Conservation (phyloP, 1,140 invertebrate genomes). For the Lepidotrigona ventralis region DNA sequence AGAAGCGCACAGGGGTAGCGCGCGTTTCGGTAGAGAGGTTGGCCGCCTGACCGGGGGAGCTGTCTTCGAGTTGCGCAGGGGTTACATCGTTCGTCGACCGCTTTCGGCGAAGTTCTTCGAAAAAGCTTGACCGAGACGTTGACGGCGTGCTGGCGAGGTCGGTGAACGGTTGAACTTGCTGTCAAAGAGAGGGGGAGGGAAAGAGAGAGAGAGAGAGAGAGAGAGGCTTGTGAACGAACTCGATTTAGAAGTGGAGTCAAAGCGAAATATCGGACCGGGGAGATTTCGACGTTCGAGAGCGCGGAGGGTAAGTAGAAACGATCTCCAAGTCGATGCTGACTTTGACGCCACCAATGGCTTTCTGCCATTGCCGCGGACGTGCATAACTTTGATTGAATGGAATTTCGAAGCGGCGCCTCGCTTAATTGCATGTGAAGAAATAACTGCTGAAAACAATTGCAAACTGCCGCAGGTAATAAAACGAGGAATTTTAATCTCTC, state of each 20-base stretch:
- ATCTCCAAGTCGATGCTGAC: slow-evolving; percentile 36
- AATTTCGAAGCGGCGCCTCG: slow-evolving; percentile 3
- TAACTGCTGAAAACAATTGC: neutral
- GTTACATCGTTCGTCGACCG: slow-evolving; percentile 7
- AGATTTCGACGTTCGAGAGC: slow-evolving; percentile 47
- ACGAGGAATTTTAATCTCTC: neutral
- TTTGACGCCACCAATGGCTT: neutral
- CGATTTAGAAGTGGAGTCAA: slow-evolving; percentile 53
- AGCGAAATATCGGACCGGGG: slow-evolving; percentile 53
- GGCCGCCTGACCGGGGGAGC: slow-evolving; percentile 1
- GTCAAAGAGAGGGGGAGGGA: slow-evolving; percentile 37
- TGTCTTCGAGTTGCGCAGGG: slow-evolving; percentile 34
- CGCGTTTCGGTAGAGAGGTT: neutral
- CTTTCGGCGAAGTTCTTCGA: slow-evolving; percentile 47
- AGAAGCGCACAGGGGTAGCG: too few relatives aligned
- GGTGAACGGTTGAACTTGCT: slow-evolving; percentile 56
- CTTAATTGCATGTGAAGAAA: neutral
- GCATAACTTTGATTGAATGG: slow-evolving; percentile 12
- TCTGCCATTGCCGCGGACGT: neutral
- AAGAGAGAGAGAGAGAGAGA: too few relatives aligned
- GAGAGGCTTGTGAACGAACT: slow-evolving; percentile 37
- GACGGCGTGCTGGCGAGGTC: slow-evolving; percentile 41
- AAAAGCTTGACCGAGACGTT: slow-evolving; percentile 61
- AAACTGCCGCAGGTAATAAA: neutral
- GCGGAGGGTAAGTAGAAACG: slow-evolving; percentile 30